These are phyloP conservation scores for Steinernema khuongi DNA, from an alignment of 1,140 invertebrate species.

Conservation along the genomic window DNA sequence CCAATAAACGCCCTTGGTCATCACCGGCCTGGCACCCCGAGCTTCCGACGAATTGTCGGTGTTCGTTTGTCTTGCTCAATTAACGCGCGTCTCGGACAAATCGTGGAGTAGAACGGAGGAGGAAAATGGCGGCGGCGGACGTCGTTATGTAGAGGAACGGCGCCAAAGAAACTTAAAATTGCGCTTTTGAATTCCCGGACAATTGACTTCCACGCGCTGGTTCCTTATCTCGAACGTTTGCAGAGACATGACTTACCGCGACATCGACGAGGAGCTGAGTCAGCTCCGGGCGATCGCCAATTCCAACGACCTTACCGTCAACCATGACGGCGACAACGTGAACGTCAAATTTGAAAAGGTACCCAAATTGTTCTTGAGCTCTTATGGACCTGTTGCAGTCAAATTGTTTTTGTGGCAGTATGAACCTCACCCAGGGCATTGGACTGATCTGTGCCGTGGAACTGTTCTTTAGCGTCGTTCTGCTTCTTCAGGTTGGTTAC, in stretches of 20 bases:
- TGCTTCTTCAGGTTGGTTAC: not conserved
- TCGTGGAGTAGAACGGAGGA: not conserved
- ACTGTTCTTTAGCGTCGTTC: not conserved
- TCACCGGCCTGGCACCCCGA: not conserved
- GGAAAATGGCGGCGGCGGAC: too few species aligned
- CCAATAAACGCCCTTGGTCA: not conserved
- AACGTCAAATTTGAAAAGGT: slow-evolving; percentile 10
- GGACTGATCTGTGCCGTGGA: not conserved
- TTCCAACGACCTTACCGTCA: not conserved
- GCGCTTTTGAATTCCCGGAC: too few species aligned
- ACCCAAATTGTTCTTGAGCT: not conserved
- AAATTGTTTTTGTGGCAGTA: not conserved
- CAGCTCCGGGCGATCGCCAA: slow-evolving; percentile 2
- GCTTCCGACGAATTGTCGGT: not conserved
- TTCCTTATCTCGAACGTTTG: too few species aligned
- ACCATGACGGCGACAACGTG: not conserved
- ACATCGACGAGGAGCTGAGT: not conserved
- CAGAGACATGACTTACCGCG: slow-evolving; percentile 3
- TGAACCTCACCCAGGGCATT: not conserved
- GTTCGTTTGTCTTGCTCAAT: slow-evolving; percentile 10
- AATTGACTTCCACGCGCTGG: too few species aligned
- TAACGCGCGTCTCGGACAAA: not conserved
- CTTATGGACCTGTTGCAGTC: not conserved
- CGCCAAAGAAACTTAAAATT: too few species aligned
- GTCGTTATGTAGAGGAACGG: too few species aligned